Evolutionary conservation across 92 coral and sea anemone species (phyloP).

Genomic region (Nematostella vectensis): DNA sequence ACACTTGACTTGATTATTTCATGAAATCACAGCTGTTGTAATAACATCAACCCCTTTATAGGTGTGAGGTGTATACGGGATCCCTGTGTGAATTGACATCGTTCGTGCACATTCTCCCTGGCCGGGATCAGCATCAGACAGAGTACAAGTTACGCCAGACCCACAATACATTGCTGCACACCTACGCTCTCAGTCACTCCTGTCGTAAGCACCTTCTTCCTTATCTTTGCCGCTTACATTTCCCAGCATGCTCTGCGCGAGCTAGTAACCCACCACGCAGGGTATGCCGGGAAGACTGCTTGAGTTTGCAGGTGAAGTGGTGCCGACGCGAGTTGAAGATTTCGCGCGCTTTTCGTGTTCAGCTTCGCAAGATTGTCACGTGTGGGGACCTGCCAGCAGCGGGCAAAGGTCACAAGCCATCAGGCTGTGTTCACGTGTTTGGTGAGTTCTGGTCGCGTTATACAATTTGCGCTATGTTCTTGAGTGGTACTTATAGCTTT

Average conservation of each 20-base stretch:
- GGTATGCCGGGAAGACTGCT: conserved; percentile 35
- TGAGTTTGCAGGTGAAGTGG: conserved; percentile 9
- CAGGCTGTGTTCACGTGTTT: conserved; percentile 12
- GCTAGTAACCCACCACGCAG: conserved; percentile 7
- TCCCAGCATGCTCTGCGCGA: conserved; percentile 25
- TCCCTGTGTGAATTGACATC: conserved; percentile 17
- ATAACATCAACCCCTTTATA: no score
- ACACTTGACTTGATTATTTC: no score
- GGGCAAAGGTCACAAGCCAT: neutral
- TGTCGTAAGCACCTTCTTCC: conserved; percentile 16
- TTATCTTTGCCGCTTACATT: conserved; percentile 9
- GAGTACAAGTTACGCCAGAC: conserved; percentile 7
- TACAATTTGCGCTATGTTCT: no score
- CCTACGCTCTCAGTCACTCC: neutral
- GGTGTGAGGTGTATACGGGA: conserved; percentile 45
- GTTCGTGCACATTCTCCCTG: conserved; percentile 7
- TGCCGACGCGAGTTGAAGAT: conserved; percentile 18
- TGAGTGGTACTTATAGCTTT: no score
- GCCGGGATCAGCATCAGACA: conserved; percentile 7
- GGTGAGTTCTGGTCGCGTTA: conserved; percentile 1
- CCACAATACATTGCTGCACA: neutral
- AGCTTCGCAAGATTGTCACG: conserved; percentile 6
- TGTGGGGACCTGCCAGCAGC: conserved; percentile 17
- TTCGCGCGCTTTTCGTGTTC: conserved; percentile 4
- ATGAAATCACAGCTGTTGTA: no score